Percentiles rank a stretch among this genome's conserved stretches.
phyloP scores from a whole-genome alignment of 2,888 invertebrate genomes.

The Quadroppia sp. region DNA sequence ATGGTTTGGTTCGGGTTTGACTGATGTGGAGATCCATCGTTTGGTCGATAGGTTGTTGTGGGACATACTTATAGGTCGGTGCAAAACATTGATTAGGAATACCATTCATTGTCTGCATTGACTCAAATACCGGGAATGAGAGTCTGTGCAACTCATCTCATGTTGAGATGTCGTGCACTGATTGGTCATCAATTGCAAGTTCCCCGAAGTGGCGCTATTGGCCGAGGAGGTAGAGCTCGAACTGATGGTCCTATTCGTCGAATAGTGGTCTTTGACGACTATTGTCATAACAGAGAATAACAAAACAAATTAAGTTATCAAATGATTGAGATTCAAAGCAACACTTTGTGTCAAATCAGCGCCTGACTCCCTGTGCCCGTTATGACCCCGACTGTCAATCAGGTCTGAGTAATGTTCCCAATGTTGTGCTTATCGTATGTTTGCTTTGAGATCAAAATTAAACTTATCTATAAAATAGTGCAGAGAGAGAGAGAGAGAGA shows the following conservation, averaged over 20 bases:
- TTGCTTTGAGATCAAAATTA: neutral
- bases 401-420: neutral
- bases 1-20: neutral
- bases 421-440: neutral
- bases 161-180: slow-evolving; percentile 18
- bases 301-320: too few species aligned
- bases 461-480: neutral
- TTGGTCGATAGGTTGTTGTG: slow-evolving; percentile 8
- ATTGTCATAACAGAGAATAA: neutral
- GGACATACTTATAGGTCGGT: slow-evolving; percentile 10
- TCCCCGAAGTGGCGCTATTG: slow-evolving; percentile 30
- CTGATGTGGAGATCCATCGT: neutral
- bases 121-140: neutral
- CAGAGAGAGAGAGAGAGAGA: too few species aligned
- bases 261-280: slow-evolving; percentile 22
- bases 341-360: neutral
- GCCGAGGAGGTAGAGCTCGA: slow-evolving; percentile 35
- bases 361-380: neutral
- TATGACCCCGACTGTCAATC: neutral
- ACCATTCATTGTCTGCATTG: neutral
- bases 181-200: slow-evolving; percentile 27
- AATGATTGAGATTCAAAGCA: neutral
- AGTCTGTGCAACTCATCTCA: slow-evolving; percentile 13
- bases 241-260: slow-evolving; percentile 23
- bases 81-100: neutral